Evolutionary conservation across 2,797 vertebrate genomes (phyloP).

Genomic region (Petrocephalus sullivani): DNA sequence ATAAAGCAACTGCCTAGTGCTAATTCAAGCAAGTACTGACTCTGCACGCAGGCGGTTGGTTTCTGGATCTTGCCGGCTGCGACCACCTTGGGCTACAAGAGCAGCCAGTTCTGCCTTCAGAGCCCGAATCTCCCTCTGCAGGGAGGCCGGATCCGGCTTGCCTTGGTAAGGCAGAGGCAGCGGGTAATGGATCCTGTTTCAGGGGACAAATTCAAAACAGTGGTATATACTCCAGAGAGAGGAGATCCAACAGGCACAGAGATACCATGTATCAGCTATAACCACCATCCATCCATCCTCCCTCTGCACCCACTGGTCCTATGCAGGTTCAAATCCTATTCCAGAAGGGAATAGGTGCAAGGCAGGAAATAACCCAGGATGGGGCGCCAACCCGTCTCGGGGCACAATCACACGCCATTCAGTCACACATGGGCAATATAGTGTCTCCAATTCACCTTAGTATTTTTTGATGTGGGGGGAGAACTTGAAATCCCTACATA

Average conservation of each 20-base stretch:
- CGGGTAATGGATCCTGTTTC: constrained; percentile 84
- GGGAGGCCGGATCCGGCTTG: constrained; percentile 77
- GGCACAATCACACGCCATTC: neutral
- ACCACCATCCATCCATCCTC: neutral
- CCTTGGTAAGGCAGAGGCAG: constrained; percentile 81
- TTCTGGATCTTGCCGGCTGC: constrained; percentile 62
- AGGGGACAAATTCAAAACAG: neutral
- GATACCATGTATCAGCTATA: neutral
- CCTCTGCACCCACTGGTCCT: neutral
- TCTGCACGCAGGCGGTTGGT: constrained; percentile 72
- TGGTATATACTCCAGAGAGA: neutral
- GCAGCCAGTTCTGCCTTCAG: constrained; percentile 70
- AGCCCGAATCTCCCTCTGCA: constrained; percentile 76
- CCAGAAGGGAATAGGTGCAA: neutral
- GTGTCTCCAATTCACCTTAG: too few species aligned
- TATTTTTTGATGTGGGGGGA: neutral
- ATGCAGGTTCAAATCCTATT: neutral
- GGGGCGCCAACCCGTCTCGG: too few species aligned
- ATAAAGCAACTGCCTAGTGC: neutral
- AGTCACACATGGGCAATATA: neutral
- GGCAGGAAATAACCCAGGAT: neutral
- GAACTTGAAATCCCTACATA: neutral
- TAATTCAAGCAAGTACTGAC: constrained; percentile 52
- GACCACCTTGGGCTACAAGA: constrained; percentile 54
- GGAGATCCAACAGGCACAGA: neutral